phyloP scores from a whole-genome alignment of 1,140 invertebrate species.

The Stenopsyche tienmushanensis region DNA sequence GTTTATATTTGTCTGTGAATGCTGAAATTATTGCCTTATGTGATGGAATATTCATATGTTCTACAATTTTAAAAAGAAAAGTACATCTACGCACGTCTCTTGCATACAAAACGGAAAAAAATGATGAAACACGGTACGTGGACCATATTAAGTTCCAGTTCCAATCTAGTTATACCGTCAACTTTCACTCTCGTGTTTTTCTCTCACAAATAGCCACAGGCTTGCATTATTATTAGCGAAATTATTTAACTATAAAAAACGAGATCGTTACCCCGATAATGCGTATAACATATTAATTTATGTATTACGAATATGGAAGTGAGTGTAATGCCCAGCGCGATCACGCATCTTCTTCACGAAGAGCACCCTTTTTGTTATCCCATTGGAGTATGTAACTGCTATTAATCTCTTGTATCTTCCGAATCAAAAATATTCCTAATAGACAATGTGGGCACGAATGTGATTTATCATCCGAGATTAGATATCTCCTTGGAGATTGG shows the following conservation, averaged over 20 bases:
- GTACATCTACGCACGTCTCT: too few species aligned
- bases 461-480: background rate
- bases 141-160: background rate
- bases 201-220: background rate
- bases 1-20: background rate
- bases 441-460: background rate
- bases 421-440: background rate
- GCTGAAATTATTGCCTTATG: too few species aligned
- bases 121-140: too few species aligned
- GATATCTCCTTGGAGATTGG: background rate
- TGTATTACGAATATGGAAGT: background rate
- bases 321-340: background rate
- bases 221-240: background rate
- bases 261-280: background rate
- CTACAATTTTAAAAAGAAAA: too few species aligned
- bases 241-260: background rate
- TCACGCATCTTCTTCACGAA: too few species aligned
- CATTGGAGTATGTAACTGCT: too few species aligned
- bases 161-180: background rate
- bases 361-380: too few species aligned
- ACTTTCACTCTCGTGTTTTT: conserved; percentile 4
- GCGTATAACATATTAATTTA: background rate
- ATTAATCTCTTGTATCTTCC: background rate
- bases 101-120: too few species aligned
- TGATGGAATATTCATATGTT: too few species aligned